Conservation (phyloP, 2,797 vertebrate species). For the Poecilia picta region DNA sequence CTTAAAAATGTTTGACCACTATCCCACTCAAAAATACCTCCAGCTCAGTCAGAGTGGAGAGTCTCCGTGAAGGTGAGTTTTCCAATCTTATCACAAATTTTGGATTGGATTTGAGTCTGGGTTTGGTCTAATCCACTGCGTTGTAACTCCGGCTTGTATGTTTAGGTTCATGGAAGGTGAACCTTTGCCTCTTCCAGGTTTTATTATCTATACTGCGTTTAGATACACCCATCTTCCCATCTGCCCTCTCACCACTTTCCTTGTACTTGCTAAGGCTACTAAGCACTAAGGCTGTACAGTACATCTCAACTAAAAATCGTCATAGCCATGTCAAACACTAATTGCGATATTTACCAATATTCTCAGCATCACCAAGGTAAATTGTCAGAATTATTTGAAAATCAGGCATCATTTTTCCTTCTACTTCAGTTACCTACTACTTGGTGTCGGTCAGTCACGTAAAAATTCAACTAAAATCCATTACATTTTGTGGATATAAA, state of each 20-base stretch:
- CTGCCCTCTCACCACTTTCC: neutral
- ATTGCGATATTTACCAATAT: no score
- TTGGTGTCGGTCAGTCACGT: neutral
- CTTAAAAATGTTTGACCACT: neutral
- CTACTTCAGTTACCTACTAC: neutral
- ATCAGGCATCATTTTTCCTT: neutral
- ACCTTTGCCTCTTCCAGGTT: neutral
- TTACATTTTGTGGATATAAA: neutral
- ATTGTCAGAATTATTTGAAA: neutral
- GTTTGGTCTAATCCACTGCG: neutral
- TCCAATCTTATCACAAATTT: neutral
- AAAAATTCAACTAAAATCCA: neutral
- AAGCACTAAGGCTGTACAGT: neutral
- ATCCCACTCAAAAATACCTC: neutral
- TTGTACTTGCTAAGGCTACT: no score
- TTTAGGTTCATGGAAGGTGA: neutral
- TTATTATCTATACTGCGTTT: neutral
- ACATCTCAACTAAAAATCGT: neutral
- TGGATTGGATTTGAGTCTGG: neutral
- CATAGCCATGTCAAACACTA: neutral
- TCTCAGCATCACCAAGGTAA: neutral
- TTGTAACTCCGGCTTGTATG: neutral
- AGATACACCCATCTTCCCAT: neutral
- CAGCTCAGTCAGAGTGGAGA: neutral
- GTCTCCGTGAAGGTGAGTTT: neutral